Evolutionary conservation across 2,113 vertebrate genomes (phyloP).

Genomic region (Spheniscus mendiculus): DNA sequence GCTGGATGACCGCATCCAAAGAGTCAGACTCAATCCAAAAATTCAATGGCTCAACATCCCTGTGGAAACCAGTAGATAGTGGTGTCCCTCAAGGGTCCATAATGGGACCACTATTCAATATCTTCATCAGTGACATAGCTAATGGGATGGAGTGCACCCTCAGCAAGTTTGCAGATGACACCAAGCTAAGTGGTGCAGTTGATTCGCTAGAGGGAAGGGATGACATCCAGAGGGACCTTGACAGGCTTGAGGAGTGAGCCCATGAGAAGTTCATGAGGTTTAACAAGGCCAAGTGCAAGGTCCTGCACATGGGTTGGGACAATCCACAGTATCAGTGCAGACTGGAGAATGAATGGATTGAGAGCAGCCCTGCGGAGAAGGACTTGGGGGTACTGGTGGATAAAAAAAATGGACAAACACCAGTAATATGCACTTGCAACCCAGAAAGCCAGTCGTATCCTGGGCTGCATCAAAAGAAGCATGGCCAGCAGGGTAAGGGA

Average conservation of each 20-base stretch:
- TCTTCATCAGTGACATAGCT: not conserved
- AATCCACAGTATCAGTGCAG: not conserved
- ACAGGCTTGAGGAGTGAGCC: not conserved
- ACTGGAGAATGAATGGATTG: not conserved
- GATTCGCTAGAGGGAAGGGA: not conserved
- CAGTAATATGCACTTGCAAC: not conserved
- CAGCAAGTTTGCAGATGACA: not conserved
- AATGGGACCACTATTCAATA: not conserved
- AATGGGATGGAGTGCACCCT: not conserved
- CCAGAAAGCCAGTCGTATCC: not conserved
- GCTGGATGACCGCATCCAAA: not conserved
- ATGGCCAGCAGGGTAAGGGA: not conserved
- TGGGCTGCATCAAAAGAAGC: not conserved
- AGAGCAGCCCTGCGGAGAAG: no score
- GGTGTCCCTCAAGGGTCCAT: no score
- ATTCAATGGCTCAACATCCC: not conserved
- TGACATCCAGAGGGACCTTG: not conserved
- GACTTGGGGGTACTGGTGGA: fast-evolving
- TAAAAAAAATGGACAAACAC: not conserved
- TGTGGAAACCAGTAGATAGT: not conserved
- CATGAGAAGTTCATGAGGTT: not conserved
- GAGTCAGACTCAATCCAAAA: not conserved
- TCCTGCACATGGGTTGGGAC: not conserved
- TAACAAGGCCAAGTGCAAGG: not conserved
- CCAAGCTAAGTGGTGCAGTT: not conserved